Base-by-base conservation (phyloP, 1,140 invertebrate species). In the Meloidogyne exigua region DNA sequence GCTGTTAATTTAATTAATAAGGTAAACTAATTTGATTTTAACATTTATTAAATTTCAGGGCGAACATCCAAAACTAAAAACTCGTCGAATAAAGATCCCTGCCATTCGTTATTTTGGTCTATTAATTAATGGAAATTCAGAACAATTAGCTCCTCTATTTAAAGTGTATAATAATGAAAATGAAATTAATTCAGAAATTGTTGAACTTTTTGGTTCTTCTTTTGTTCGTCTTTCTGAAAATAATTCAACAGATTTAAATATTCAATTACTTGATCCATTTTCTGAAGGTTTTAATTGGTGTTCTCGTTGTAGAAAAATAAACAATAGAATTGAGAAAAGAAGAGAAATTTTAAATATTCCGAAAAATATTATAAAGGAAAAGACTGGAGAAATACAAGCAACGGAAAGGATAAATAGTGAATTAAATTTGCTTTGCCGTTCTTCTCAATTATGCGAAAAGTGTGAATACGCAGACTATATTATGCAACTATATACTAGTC, bases 101-200 rank as follows among this genome's bases (percentile, higher is more conserved):
- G 4, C 4, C 2, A 57, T 57, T 57, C 49, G 49, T 5, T n/a
- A 57, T 57, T 68, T 68, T 42, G 66, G 66, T 36, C 9, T 68
- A 42, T 42, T 68, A 42, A 32, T 68, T 68, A 32, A 9, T 32
- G 66, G 66, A 68, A 68, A 68, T 68, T 18, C 21, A 68, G 66
- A 32, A 32, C 28, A 68, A 68, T 42, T 68, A 42, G 5, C 21
- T 9, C 21, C 28, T n/a, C 21, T 68, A 32, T 9, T 21, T n/a
- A 10, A 18, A 42, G 21, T 68, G n/a, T 42, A 7, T 68, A 36
- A 21, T 21, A 21, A 32, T 18, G 39, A 32, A 68, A 23, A 25
- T 68, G 21, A 68, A 68, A n/a, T 68, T n/a, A 21, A 68, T 68
- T 68, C 66, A 32, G 66, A 68, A 36, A 32, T 68, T 32, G 66